These are phyloP conservation scores for Serrognathus titanus DNA, from an alignment of 2,888 invertebrate species.

Conservation along the genomic window DNA sequence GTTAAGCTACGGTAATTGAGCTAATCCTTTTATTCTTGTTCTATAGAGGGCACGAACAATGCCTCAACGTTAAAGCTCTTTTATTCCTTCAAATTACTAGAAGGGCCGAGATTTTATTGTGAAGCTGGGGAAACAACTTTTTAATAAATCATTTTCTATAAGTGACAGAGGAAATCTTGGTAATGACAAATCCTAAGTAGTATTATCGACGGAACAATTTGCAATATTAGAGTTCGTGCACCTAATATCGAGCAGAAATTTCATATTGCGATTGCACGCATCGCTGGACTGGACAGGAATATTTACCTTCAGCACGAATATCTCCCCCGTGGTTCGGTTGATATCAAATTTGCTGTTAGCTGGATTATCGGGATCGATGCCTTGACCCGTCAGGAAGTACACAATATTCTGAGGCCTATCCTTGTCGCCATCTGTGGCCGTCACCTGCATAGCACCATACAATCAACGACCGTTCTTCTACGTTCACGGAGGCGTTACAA, in stretches of 20 bases:
- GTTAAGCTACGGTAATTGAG: no score
- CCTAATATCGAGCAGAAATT: not conserved
- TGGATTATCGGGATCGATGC: slow-evolving; percentile 92
- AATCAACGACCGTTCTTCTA: not conserved
- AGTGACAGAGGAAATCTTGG: no score
- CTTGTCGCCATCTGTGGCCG: slow-evolving; percentile 93
- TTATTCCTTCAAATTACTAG: no score
- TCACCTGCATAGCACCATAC: slow-evolving; percentile 63
- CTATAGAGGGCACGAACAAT: no score
- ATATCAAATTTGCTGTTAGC: slow-evolving; percentile 96
- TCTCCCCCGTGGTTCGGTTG: slow-evolving; percentile 91
- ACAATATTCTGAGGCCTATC: slow-evolving; percentile 93
- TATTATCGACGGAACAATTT: no score
- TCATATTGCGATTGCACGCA: not conserved
- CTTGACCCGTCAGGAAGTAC: slow-evolving; percentile 92
- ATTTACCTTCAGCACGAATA: slow-evolving; percentile 88
- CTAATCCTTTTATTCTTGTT: no score
- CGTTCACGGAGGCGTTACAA: not conserved
- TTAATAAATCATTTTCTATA: no score
- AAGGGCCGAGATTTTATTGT: no score
- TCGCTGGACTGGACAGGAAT: not conserved
- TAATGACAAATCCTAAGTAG: no score
- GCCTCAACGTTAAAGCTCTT: no score
- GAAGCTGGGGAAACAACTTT: no score
- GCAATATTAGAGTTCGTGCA: no score